These are phyloP conservation scores for Polyploca ridens DNA, from an alignment of 2,888 invertebrate genomes.

Conservation along the genomic window DNA sequence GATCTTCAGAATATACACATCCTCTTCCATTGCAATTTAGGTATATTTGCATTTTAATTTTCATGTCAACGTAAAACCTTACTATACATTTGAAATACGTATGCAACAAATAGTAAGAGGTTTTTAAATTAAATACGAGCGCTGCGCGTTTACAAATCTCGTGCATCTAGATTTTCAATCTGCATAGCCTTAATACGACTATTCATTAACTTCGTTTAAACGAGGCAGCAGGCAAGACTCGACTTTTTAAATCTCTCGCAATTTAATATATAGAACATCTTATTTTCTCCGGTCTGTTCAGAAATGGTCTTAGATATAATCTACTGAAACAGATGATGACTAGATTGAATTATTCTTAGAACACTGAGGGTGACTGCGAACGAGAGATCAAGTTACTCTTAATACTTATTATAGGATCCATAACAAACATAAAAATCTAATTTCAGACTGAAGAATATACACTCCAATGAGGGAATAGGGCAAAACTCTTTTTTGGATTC, in stretches of 20 bases:
- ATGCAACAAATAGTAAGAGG: not conserved
- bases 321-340: not conserved
- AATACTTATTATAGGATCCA: too few relatives aligned
- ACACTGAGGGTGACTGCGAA: too few relatives aligned
- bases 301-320: not conserved
- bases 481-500: conserved; percentile 52
- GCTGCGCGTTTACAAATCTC: conserved; percentile 19
- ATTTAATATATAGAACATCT: conserved; percentile 4
- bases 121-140: conserved; percentile 18
- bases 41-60: too few relatives aligned
- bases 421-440: not conserved
- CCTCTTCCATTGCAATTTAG: too few relatives aligned
- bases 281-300: not conserved
- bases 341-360: not conserved
- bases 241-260: conserved; percentile 5
- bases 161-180: conserved; percentile 32
- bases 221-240: conserved; percentile 17
- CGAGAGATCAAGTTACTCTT: not conserved
- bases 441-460: conserved; percentile 70
- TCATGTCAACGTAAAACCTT: too few relatives aligned
- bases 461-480: conserved; percentile 59
- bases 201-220: conserved; percentile 51
- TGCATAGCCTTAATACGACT: conserved; percentile 37
- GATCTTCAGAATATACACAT: too few relatives aligned
- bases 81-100: not conserved